Base-by-base conservation (phyloP, 1,140 invertebrate species). In the Lepidurus packardi region DNA sequence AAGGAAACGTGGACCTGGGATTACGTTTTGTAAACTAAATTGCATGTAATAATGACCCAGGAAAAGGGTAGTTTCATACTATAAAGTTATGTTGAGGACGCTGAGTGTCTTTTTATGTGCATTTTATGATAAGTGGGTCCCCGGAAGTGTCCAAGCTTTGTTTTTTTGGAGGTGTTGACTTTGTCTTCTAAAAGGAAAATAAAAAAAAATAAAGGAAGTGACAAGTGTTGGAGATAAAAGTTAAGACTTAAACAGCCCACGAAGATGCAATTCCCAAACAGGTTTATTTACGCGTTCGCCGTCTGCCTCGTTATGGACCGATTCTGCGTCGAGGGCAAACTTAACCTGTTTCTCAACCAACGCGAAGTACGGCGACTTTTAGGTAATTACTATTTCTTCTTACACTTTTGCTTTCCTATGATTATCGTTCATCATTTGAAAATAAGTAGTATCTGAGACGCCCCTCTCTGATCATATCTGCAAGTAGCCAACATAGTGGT, bases 281-380 rank as follows among this genome's bases (percentile, higher is more conserved):
- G 34, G 75, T 45, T 77, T 77, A 45, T 42, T 77, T 77, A 25
- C 43, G 53, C 53, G 8, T 65, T 65, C 53, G 53, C 53, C 53
- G 53, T 65, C 21, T 65, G 53, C 53, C 53, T 65, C 53, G 53
- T 65, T 65, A 65, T 65, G 53, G 53, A 65, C 53, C 53, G 21
- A 65, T 65, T 13, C 53, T 65, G 53, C 21, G 53, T 65, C 21
- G 41, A 77, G 43, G 75, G 41, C 24, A 77, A 77, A 77, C 43
- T 77, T 43, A 77, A 77, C 47, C 47, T 77, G 75, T 77, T 77
- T 77, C 75, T 77, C 34, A 77, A 77, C 43, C 75, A 77, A 43
- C 43, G 43, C 16, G 75, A 77, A 77, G 75, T 77, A 13, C 75
- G 75, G 10, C 43, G 43, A 44, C 43, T 77, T 10, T 25, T 77